These are phyloP conservation scores for Hydrozoanthus gracilis DNA, from an alignment of 92 coral and sea anemone genomes.

Conservation along the genomic window DNA sequence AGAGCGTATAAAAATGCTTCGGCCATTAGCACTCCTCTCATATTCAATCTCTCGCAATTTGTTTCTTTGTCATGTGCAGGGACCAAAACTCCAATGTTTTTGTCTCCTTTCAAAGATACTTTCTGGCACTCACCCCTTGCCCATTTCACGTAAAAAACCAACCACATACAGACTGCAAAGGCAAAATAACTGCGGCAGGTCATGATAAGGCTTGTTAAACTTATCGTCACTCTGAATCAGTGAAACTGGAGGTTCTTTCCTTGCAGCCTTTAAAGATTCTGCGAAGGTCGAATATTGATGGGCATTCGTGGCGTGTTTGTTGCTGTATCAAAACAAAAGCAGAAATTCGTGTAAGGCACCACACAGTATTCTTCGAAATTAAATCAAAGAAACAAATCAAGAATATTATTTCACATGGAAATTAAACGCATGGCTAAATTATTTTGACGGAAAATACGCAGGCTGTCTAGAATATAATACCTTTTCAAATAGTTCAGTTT, in stretches of 20 bases:
- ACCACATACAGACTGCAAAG: slow-evolving; percentile 13
- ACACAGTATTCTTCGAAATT: background rate
- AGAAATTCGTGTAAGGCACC: background rate
- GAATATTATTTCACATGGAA: background rate
- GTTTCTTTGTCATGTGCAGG: slow-evolving; percentile 26
- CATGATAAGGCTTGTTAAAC: slow-evolving; percentile 7
- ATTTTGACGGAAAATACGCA: background rate
- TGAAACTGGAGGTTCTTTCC: background rate
- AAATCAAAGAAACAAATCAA: background rate
- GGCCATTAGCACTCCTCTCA: slow-evolving; percentile 60
- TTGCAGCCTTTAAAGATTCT: background rate
- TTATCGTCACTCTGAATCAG: background rate
- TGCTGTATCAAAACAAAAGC: background rate
- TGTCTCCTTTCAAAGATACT: slow-evolving; percentile 22
- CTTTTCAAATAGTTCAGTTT: slow-evolving; percentile 6
- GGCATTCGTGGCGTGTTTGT: background rate
- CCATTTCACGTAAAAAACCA: slow-evolving; percentile 21
- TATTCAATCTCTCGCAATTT: slow-evolving; percentile 40
- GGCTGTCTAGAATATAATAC: background rate
- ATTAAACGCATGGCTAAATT: background rate
- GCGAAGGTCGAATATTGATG: background rate
- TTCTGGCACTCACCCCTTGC: slow-evolving; percentile 32
- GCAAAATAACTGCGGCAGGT: slow-evolving; percentile 1
- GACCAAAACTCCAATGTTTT: slow-evolving; percentile 4
- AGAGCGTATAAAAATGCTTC: slow-evolving; percentile 70